Evolutionary conservation across 2,113 vertebrate species (phyloP).

Genomic region (Peromyscus californicus): DNA sequence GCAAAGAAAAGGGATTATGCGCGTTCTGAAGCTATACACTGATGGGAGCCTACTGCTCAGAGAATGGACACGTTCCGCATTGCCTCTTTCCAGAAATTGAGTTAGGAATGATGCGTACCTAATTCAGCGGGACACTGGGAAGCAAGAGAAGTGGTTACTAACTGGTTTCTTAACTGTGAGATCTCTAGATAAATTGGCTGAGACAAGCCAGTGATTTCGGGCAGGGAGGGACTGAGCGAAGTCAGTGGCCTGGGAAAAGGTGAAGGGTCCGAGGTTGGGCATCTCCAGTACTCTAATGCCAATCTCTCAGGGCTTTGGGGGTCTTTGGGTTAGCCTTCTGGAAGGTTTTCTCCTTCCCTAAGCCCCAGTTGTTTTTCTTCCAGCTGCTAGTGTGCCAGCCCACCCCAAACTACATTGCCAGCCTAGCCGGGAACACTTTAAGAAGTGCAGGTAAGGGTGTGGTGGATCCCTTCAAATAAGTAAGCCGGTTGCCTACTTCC

Average conservation of each 20-base stretch:
- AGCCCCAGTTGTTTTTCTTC: background rate
- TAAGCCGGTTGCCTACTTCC: background rate
- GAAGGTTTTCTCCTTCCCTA: background rate
- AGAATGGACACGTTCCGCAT: background rate
- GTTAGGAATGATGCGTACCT: background rate
- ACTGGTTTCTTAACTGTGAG: background rate
- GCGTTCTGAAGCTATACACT: background rate
- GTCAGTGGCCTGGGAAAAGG: background rate
- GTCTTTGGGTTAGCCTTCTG: background rate
- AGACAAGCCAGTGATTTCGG: accelerated
- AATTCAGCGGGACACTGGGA: background rate
- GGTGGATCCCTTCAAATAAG: background rate
- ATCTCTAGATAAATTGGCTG: background rate
- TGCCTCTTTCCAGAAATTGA: constrained; percentile 21
- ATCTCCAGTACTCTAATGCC: background rate
- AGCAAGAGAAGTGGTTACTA: background rate
- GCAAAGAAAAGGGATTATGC: background rate
- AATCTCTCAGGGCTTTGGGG: background rate
- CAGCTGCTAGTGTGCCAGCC: background rate
- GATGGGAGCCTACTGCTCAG: accelerated
- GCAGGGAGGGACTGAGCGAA: accelerated
- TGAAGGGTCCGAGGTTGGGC: background rate
- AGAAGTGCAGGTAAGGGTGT: background rate
- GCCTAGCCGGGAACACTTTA: no score
- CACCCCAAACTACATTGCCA: background rate